Percentiles rank a stretch among this genome's conserved stretches.
phyloP scores from a whole-genome alignment of 2,113 vertebrate genomes.

The Rhynchopsitta pachyrhyncha region DNA sequence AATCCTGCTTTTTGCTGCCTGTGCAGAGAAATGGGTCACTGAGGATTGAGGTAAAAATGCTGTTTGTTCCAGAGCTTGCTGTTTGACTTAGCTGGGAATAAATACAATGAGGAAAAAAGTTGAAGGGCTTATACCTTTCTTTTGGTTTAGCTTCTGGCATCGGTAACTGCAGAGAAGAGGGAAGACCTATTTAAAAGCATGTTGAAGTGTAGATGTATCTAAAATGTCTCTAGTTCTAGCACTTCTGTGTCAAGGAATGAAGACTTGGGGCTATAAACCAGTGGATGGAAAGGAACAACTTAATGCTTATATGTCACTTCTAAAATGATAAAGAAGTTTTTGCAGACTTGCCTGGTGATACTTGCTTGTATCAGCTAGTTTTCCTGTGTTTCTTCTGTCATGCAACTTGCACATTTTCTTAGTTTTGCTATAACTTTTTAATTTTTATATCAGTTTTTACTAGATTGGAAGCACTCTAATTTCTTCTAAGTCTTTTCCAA shows the following conservation, averaged over 20 bases:
- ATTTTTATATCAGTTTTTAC: not conserved
- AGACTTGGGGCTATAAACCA: not conserved
- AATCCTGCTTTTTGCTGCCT: not conserved
- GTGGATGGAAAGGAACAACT: not conserved
- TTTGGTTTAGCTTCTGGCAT: slow-evolving; percentile 14
- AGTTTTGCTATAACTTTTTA: not conserved
- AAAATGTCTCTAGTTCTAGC: not conserved
- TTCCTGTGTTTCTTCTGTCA: not conserved
- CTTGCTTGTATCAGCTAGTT: not conserved
- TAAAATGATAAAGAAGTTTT: not conserved
- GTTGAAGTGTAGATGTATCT: not conserved
- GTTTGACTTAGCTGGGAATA: not conserved
- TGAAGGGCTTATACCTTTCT: not conserved
- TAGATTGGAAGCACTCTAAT: not conserved
- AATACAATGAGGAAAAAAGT: not conserved
- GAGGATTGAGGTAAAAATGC: not conserved
- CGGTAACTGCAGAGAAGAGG: not conserved
- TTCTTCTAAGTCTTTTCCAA: not conserved
- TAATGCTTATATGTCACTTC: not conserved
- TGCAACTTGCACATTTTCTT: not conserved
- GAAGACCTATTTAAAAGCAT: not conserved
- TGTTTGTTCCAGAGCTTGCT: not conserved
- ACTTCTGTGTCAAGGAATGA: not conserved
- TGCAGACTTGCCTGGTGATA: not conserved
- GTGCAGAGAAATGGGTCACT: not conserved